Evolutionary conservation across 2,888 invertebrate genomes (phyloP), one percentile per base, ranked within the genome.

Genomic region (Plagodis pulveraria): DNA sequence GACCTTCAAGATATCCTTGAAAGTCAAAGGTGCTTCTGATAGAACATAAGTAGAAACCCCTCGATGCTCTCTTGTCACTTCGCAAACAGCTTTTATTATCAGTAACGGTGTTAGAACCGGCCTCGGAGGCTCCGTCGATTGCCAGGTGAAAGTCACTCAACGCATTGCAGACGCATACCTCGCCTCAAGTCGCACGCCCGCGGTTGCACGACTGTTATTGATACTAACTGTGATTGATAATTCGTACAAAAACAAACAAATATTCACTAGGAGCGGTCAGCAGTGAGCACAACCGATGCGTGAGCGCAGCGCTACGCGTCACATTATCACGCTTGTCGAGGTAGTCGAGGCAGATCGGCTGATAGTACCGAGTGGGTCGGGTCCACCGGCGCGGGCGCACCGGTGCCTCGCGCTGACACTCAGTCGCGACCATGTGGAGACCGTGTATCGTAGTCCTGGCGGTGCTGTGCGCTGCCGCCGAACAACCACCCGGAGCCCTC

Each of bases 61-160:
- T 33, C 12, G 66, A 68, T 68, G 62, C 67, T 70, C 74, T 76
- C 71, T 73, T 70, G 76, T 73, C 78, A 78, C 76, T 78, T 63
- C 65, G 77, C 79, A 80, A 84, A 81, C 76, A 82, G 74, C 78
- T 68, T 77, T 76, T 78, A 85, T 81, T 87, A 89, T 88, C 88
- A 84, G 80, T 84, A 89, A 86, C 88, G 86, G 88, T 87, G 85
- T 78, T 77, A 78, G 81, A 83, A 83, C 85, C 84, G 87, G 86
- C 87, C 85, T 78, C 81, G 35, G 72, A 80, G 83, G 77, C 83
- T 81, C 77, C 78, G 77, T 70, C 80, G 74, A 80, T 77, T 78
- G 82, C 68, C 80, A 71, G 83, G 90, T 91, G 91, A 92, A 91
- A 92, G 91, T 90, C 81, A 74, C 83, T 78, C 22, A 22, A 22